phyloP scores from a whole-genome alignment of 2,888 invertebrate genomes.

The Criorhina ranunculi region DNA sequence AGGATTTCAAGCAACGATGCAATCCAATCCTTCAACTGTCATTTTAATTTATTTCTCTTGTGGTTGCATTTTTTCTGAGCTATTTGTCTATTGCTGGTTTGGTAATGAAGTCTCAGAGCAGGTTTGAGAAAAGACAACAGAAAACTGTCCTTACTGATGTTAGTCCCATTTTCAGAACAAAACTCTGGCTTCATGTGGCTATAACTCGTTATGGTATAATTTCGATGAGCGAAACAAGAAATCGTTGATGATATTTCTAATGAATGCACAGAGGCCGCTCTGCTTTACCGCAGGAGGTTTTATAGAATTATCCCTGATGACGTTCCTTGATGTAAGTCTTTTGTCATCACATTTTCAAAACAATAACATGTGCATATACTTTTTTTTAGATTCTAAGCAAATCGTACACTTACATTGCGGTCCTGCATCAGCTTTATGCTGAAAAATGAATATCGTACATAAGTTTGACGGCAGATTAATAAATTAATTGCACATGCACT shows the following conservation, averaged over 20 bases:
- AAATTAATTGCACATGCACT: no score
- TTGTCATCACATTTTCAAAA: not conserved
- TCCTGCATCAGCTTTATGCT: slow-evolving; percentile 79
- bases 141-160: not conserved
- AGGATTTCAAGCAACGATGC: slow-evolving; percentile 79
- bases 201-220: slow-evolving; percentile 78
- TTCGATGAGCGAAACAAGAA: slow-evolving; percentile 77
- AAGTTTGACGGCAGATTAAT: no score
- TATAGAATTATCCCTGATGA: slow-evolving; percentile 79
- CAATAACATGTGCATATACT: not conserved
- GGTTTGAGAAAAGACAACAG: slow-evolving; percentile 43
- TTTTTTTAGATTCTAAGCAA: slow-evolving; percentile 78
- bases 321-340: slow-evolving; percentile 77
- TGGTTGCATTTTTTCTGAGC: slow-evolving; percentile 79
- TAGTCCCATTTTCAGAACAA: slow-evolving; percentile 78
- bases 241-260: slow-evolving; percentile 78
- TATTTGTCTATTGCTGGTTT: slow-evolving; percentile 81
- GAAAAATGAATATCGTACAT: slow-evolving; percentile 10
- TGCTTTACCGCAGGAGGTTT: slow-evolving; percentile 80
- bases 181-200: slow-evolving; percentile 78
- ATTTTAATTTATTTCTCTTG: slow-evolving; percentile 79
- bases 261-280: slow-evolving; percentile 78
- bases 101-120: slow-evolving; percentile 80
- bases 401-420: slow-evolving; percentile 80
- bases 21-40: slow-evolving; percentile 73